These are phyloP conservation scores for Diachasmimorpha longicaudata DNA, from an alignment of 1,140 invertebrate genomes.

Conservation along the genomic window DNA sequence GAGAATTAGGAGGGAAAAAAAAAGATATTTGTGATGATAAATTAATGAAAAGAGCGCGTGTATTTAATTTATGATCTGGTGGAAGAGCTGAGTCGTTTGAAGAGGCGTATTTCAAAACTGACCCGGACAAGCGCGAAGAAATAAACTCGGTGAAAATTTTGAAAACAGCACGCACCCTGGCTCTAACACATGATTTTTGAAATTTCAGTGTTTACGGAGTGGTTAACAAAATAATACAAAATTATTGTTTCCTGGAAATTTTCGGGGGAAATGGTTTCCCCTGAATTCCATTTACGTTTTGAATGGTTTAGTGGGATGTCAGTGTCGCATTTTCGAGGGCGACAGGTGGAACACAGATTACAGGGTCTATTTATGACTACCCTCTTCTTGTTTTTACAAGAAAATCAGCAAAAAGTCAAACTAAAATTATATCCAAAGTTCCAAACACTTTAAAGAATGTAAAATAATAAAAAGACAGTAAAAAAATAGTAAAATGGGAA, in stretches of 20 bases:
- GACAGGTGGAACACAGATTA: neutral
- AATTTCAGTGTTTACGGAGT: neutral
- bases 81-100: neutral
- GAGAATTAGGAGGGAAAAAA: neutral
- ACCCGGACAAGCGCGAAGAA: neutral
- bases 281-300: neutral
- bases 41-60: conserved; percentile 1
- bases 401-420: no score
- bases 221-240: neutral
- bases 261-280: neutral
- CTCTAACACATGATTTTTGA: neutral
- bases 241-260: neutral
- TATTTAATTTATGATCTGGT: neutral
- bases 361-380: neutral
- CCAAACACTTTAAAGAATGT: no score
- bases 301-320: neutral
- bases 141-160: neutral
- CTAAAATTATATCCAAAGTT: no score
- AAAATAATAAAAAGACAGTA: no score
- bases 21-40: neutral
- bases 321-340: neutral
- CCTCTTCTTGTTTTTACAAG: neutral
- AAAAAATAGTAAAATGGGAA: no score
- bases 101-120: conserved; percentile 4
- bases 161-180: neutral